Conservation (phyloP, 1,140 invertebrate species). For the Drosophila funebris region DNA sequence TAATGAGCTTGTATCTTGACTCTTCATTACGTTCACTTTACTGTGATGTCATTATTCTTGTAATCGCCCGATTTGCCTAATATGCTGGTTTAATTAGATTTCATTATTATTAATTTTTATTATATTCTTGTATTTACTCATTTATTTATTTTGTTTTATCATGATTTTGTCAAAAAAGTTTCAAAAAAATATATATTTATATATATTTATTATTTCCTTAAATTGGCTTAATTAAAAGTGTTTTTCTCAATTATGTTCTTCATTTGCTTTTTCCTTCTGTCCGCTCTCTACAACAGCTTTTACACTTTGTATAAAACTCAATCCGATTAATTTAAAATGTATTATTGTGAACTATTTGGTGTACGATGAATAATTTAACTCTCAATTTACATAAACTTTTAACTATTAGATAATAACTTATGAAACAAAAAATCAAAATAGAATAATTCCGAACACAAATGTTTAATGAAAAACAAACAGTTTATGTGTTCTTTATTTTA, state of each 20-base stretch:
- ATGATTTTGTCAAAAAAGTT: conserved; percentile 73
- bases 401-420: not conserved
- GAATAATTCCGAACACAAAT: conserved; percentile 3
- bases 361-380: conserved; percentile 27
- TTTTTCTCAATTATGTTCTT: conserved; percentile 31
- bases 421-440: not conserved
- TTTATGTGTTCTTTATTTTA: conserved; percentile 30
- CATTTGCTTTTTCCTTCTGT: conserved; percentile 14
- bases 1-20: conserved; percentile 71
- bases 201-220: conserved; percentile 71
- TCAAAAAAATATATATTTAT: conserved; percentile 82
- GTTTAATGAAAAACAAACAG: conserved; percentile 34
- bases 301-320: conserved; percentile 54
- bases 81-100: conserved; percentile 8
- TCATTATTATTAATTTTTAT: conserved; percentile 6
- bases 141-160: conserved; percentile 37
- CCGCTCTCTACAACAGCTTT: conserved; percentile 48
- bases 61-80: conserved; percentile 1
- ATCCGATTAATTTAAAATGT: conserved; percentile 47
- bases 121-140: conserved; percentile 1
- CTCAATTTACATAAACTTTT: too few species aligned
- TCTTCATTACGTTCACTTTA: conserved; percentile 31
- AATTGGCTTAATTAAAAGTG: conserved; percentile 77
- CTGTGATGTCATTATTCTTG: conserved; percentile 6
- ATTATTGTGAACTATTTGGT: conserved; percentile 54